Conservation (phyloP, 2,113 vertebrate genomes). For the Gymnarchus niloticus region DNA sequence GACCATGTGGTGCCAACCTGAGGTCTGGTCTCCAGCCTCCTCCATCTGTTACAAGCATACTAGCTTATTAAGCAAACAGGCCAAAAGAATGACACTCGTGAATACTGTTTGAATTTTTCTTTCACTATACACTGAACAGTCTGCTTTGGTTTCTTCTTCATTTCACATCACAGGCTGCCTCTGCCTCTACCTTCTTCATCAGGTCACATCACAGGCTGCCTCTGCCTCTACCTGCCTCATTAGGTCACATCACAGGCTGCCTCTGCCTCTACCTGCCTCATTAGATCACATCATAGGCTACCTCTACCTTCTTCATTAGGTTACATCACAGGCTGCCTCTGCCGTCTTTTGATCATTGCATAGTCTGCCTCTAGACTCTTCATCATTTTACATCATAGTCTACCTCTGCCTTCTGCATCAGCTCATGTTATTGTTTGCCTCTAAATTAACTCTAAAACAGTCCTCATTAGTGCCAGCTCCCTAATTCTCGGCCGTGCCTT, state of each 20-base stretch:
- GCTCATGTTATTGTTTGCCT: no score
- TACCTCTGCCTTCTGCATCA: not conserved
- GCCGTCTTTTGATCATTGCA: not conserved
- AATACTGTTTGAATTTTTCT: not conserved
- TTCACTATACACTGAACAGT: no score
- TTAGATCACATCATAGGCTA: not conserved
- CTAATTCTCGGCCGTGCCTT: not conserved
- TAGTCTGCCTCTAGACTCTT: not conserved
- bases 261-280: not conserved
- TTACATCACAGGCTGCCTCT: not conserved
- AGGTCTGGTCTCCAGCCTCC: not conserved
- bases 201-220: not conserved
- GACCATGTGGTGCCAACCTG: not conserved
- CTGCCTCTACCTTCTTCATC: not conserved
- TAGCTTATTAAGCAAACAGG: slow-evolving; percentile 11
- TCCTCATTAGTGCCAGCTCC: not conserved
- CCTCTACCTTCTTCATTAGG: not conserved
- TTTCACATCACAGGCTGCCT: not conserved
- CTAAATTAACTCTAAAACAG: not conserved
- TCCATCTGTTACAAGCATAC: not conserved
- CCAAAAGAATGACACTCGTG: not conserved
- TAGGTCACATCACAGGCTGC: not conserved
- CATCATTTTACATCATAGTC: not conserved
- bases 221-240: not conserved
- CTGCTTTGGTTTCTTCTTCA: not conserved